Evolutionary conservation across 2,888 invertebrate species (phyloP).

Genomic region (Serrognathus titanus): DNA sequence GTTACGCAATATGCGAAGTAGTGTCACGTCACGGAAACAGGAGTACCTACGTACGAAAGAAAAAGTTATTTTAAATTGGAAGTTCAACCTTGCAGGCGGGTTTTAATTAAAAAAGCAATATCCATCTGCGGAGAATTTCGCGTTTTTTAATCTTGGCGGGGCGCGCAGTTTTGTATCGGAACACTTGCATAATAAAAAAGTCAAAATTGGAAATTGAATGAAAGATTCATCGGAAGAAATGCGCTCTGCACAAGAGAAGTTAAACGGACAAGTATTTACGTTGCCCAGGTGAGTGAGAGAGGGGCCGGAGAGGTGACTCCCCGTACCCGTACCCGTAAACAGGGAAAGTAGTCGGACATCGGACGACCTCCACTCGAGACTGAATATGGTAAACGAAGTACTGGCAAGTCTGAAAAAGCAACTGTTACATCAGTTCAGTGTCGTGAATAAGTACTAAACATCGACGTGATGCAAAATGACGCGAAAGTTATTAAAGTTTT

Average conservation of each 20-base stretch:
- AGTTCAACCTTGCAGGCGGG: no score
- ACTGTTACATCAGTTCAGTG: constrained; percentile 7
- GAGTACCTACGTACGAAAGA: no score
- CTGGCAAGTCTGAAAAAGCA: constrained; percentile 1
- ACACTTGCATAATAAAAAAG: no score
- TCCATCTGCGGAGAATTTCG: no score
- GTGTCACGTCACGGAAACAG: no score
- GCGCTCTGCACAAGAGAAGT: neutral
- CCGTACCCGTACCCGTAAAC: constrained; percentile 20
- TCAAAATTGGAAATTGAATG: no score
- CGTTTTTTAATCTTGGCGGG: no score
- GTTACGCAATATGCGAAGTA: no score
- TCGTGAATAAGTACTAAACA: constrained; percentile 4
- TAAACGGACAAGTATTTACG: neutral
- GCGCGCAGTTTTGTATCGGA: no score
- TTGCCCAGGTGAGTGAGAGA: constrained; percentile 4
- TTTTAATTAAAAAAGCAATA: no score
- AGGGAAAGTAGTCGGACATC: constrained; percentile 32
- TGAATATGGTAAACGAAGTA: constrained; percentile 24
- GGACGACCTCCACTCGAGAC: constrained; percentile 14
- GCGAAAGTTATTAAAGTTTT: constrained; percentile 85
- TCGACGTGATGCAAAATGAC: constrained; percentile 57
- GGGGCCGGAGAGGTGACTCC: constrained; percentile 6
- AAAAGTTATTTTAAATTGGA: no score
- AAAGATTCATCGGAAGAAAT: no score